Evolutionary conservation across 2,113 vertebrate species (phyloP), one percentile per base, ranked within the genome.

Genomic region (Megaceryle torquata): DNA sequence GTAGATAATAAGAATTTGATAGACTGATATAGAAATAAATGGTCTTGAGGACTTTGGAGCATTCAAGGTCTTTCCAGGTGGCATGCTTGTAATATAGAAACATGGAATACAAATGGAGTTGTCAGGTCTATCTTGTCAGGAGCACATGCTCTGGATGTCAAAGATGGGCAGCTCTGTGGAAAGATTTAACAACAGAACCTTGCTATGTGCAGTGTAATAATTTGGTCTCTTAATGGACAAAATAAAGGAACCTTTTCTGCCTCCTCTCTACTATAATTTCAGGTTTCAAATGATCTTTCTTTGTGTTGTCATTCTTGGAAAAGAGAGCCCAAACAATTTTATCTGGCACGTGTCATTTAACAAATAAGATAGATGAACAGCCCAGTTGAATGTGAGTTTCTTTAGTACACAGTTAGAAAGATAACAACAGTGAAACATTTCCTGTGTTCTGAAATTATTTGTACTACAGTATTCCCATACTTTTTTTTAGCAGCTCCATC

Each of bases 61-160:
- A 54, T 80, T 82, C 8, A 56, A 81, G 80, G 59, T 75, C 31
- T 91, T 96, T 94, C 79, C 70, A 93, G n/a, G 48, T 93, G n/a
- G 24, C 56, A 71, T 80, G 43, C 15, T 65, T 74, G 71, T 93
- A 96, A 94, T 94, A 94, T 88, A 89, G 43, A 88, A 16, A 80
- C 81, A 33, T 65, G 81, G 68, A 78, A 89, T 93, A 79, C 60
- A 74, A 96, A 97, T 87, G 54, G 78, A 95, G 14, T 82, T 95
- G 70, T 91, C 69, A 96, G 35, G 39, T 72, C 77, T 48, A 12
- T 91, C 33, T 46, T 96, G 88, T 91, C 70, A 71, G 35, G 31
- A 78, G 37, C 60, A 76, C 39, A 46, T 70, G 31, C 31, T 96
- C 69, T 96, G 54, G 35, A 89, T 91, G 25, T 79, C 84, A 93